Evolutionary conservation across 2,797 vertebrate genomes (phyloP), one percentile per base, ranked within the genome.

Genomic region (Mico argentatus): DNA sequence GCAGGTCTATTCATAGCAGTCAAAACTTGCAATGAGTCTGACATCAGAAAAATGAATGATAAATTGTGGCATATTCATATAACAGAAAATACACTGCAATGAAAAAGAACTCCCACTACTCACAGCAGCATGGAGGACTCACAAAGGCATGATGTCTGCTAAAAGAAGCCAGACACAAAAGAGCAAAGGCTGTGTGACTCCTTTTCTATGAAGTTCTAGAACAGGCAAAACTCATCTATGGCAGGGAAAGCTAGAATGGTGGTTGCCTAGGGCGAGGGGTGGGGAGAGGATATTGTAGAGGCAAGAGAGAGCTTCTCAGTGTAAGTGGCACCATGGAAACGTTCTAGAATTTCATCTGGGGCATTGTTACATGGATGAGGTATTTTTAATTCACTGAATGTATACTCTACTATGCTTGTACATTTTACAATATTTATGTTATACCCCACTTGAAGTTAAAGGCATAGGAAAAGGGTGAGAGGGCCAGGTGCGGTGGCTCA

Each of bases 111-210:
- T 14, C 12, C n/a, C 3, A 17, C 48, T 1, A 2, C 19, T 46
- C 48, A 24, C 26, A 7, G 8, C 24, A 22, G 4, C 20, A 24
- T 3, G 2, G 2, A 5, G 0, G 30, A 22, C 52, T 46, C 76
- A 64, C 70, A 7, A 0, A 0, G 33, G 44, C 33, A 15, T 7
- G 33, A 4, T 0, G 9, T 7, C 8, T 15, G n/a, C 30, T 70
- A 50, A 36, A 73, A 77, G 89, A 36, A 64, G 70, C 41, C 46
- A 24, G 79, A 64, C 2, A 3, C 79, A 33, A 72, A 70, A 52
- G 27, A 55, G 48, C 44, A 24, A 39, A 36, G 52, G 33, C 88
- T 41, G 0, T 50, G 90, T 2, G 11, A 50, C 13, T 83, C 73
- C 41, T 61, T 41, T 59, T 6, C 19, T 13, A 12, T 5, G 17